Evolutionary conservation across 2,113 vertebrate genomes (phyloP).

Genomic region (Mystacornis crossleyi): DNA sequence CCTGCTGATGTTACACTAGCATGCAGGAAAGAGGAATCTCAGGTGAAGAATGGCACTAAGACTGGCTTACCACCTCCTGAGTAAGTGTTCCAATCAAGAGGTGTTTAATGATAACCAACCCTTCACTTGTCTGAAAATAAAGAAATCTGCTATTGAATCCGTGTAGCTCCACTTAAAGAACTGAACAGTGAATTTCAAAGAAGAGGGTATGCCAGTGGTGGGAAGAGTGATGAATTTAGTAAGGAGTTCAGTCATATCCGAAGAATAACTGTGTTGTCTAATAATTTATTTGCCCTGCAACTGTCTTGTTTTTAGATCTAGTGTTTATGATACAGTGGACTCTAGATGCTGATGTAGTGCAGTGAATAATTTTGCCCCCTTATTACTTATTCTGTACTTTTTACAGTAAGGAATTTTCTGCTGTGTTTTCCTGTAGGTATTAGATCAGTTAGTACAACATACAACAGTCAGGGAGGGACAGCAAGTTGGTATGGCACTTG

Average conservation of each 20-base stretch:
- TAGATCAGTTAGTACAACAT: background rate
- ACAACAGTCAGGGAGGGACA: fast-evolving
- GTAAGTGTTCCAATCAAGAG: background rate
- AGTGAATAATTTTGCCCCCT: background rate
- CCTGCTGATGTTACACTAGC: background rate
- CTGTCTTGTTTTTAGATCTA: background rate
- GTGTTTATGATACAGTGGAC: background rate
- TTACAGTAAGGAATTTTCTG: background rate
- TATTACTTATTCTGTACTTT: background rate
- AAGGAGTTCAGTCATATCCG: background rate
- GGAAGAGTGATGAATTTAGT: background rate
- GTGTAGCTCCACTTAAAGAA: background rate
- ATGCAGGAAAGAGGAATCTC: background rate
- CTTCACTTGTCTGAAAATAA: background rate
- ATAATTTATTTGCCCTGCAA: background rate
- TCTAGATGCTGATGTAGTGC: background rate
- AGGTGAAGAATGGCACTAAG: background rate
- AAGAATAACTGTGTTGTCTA: background rate
- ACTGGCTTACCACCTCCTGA: background rate
- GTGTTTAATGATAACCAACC: background rate
- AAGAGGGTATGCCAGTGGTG: background rate
- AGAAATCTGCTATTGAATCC: background rate
- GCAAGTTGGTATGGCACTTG: background rate
- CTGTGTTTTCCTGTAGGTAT: background rate
- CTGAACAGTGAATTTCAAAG: background rate